A percentile compares a stretch with the other conserved stretches of the same genome.
phyloP scores from a whole-genome alignment of 35 echinoderm and acorn worm species.

The Hemicentrotus pulcherrimus region DNA sequence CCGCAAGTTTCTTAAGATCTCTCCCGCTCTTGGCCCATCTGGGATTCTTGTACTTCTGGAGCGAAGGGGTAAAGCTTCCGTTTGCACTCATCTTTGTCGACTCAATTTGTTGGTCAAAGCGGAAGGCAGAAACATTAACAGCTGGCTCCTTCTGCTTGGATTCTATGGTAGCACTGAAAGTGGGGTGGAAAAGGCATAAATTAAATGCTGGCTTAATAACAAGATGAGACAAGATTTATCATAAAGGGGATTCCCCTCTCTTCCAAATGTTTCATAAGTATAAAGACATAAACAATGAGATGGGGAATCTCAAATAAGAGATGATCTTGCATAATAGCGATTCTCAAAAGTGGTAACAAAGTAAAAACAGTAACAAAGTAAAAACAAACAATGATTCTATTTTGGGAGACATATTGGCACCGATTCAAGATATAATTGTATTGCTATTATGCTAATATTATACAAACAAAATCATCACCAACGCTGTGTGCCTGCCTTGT shows the following conservation, averaged over 20 bases:
- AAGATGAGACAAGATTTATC: background rate
- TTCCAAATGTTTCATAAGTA: background rate
- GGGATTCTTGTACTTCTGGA: constrained; percentile 21
- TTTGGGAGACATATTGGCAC: background rate
- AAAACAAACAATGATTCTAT: background rate
- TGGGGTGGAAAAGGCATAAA: background rate
- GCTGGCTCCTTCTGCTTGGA: background rate
- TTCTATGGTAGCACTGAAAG: constrained; percentile 17
- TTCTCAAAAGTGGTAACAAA: background rate
- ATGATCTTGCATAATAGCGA: background rate
- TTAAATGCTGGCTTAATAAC: background rate
- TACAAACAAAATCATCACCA: too few species aligned
- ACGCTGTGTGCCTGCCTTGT: too few species aligned
- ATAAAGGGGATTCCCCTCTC: background rate
- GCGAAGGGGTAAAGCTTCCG: background rate
- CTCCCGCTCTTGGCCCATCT: constrained; percentile 38
- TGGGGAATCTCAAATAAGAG: background rate
- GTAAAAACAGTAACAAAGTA: background rate
- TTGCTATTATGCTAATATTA: too few species aligned
- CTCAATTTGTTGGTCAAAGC: background rate
- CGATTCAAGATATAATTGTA: background rate
- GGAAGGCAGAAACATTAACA: background rate
- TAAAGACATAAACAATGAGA: background rate
- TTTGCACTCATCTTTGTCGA: background rate
- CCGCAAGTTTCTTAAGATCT: constrained; percentile 28